phyloP scores from a whole-genome alignment of 2,113 vertebrate genomes.

The Bathybates hornii region DNA sequence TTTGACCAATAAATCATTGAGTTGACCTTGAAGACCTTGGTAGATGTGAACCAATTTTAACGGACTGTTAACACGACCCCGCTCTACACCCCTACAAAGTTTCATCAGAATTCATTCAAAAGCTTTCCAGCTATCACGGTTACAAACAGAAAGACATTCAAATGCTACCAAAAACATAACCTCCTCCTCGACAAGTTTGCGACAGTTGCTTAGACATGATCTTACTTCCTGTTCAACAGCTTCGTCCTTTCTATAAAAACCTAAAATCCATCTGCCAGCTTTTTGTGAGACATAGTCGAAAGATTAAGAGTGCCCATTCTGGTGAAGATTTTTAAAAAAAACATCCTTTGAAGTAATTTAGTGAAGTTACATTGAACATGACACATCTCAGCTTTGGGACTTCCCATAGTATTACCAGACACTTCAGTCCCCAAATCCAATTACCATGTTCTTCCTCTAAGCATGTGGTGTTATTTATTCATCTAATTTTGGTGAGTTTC shows the following conservation, averaged over 20 bases:
- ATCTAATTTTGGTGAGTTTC: background rate
- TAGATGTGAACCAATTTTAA: background rate
- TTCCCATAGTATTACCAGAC: background rate
- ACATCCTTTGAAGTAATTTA: background rate
- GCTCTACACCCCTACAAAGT: background rate
- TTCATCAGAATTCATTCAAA: background rate
- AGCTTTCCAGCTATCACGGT: background rate
- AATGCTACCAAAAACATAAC: background rate
- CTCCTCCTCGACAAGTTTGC: background rate
- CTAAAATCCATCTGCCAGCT: background rate
- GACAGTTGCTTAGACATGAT: background rate
- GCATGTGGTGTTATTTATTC: background rate
- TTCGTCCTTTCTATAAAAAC: background rate
- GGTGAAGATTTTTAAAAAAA: fast-evolving
- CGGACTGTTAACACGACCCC: fast-evolving
- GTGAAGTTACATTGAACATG: background rate
- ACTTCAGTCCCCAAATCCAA: background rate
- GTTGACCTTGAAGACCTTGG: background rate
- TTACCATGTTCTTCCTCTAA: background rate
- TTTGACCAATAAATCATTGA: background rate
- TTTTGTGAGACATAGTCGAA: background rate
- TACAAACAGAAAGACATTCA: fast-evolving
- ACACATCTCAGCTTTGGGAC: background rate
- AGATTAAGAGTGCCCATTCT: background rate
- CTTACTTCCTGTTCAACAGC: background rate